Evolutionary conservation across 2,113 vertebrate species (phyloP).

Genomic region (Antennarius striatus): DNA sequence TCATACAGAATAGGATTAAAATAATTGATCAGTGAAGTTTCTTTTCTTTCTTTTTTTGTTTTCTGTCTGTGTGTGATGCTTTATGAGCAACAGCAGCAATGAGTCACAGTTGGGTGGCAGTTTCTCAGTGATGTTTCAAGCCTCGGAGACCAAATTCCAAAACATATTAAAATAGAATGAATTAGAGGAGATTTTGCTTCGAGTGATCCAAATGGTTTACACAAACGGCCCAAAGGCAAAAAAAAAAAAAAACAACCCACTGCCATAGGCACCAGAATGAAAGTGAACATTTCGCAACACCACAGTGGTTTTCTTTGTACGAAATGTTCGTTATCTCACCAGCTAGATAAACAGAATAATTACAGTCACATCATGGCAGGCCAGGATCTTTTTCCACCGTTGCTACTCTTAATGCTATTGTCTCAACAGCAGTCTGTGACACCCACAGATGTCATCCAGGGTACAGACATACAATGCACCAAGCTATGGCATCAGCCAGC

Average conservation of each 20-base stretch:
- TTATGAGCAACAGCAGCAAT: constrained; percentile 1
- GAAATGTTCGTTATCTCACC: no score
- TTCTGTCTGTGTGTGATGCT: background rate
- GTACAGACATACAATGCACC: no score
- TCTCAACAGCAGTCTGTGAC: constrained; percentile 5
- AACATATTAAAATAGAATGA: constrained; percentile 1
- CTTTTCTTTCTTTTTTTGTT: no score
- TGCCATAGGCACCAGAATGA: background rate
- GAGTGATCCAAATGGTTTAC: background rate
- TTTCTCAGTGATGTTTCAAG: constrained; percentile 3
- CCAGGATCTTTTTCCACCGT: constrained; percentile 13
- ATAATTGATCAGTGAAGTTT: no score
- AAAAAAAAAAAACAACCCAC: background rate
- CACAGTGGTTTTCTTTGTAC: constrained; percentile 5
- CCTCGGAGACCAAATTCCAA: background rate
- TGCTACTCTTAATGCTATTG: constrained; percentile 31
- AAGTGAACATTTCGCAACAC: background rate
- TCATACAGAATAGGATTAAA: no score
- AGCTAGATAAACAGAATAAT: constrained; percentile 12
- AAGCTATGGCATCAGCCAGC: background rate
- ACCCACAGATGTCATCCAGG: no score
- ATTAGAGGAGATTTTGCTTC: background rate
- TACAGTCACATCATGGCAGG: background rate
- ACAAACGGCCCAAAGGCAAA: background rate
- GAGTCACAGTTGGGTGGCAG: background rate